These are phyloP conservation scores for Zeus faber DNA, from an alignment of 2,113 vertebrate species.

Conservation along the genomic window DNA sequence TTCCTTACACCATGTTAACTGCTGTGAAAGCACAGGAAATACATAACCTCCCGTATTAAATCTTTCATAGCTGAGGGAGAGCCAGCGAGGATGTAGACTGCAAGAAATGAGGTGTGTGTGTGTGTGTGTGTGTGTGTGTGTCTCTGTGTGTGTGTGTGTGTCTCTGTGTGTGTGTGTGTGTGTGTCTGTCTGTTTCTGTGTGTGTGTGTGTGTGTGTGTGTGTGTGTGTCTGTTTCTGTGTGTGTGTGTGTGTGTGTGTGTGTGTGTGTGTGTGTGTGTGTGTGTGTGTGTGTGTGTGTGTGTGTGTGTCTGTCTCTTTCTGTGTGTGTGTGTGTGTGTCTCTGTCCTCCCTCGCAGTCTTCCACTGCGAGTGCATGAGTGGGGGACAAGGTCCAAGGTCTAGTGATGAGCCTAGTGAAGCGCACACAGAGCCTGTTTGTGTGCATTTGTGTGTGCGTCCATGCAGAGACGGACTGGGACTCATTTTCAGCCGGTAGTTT, in stretches of 20 bases:
- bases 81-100: background rate
- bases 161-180: background rate
- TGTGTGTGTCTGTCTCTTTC: conserved; percentile 1
- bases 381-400: too few species aligned
- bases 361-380: too few species aligned
- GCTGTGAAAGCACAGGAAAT: background rate
- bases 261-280: background rate
- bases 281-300: conserved; percentile 4
- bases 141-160: background rate
- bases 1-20: background rate
- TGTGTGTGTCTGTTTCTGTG: background rate
- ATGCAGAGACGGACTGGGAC: too few species aligned
- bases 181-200: background rate
- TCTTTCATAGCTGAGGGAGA: conserved; percentile 1
- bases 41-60: background rate
- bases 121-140: conserved; percentile 5
- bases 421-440: too few species aligned
- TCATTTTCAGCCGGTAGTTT: too few species aligned
- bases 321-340: too few species aligned
- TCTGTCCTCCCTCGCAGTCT: too few species aligned
- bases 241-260: conserved; percentile 14
- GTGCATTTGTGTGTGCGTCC: too few species aligned
- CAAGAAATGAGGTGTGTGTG: background rate
- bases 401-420: too few species aligned
- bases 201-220: too few species aligned